Evolutionary conservation across 2,113 vertebrate genomes (phyloP).

Genomic region (Limanda limanda): DNA sequence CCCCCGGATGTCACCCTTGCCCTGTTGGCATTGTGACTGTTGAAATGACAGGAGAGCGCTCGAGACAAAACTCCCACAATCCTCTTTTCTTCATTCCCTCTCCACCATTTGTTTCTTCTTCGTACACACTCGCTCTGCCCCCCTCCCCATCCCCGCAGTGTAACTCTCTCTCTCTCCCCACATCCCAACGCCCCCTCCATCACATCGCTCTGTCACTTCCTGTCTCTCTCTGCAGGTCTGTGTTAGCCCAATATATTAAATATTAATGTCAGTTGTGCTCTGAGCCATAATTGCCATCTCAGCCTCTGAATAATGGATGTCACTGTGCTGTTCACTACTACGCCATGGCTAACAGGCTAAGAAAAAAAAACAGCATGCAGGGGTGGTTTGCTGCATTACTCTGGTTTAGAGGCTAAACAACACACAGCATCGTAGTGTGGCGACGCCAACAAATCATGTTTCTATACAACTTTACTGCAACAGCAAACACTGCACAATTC

Average conservation of each 20-base stretch:
- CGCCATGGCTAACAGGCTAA: conserved; percentile 62
- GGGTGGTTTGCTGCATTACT: conserved; percentile 43
- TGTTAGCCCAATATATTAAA: conserved; percentile 79
- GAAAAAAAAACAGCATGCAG: conserved; percentile 57
- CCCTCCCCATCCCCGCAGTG: background rate
- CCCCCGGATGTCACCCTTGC: conserved; percentile 73
- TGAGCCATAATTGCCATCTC: conserved; percentile 81
- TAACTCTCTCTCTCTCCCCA: background rate
- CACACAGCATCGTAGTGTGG: background rate
- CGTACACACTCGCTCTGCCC: conserved; percentile 40
- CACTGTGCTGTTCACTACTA: conserved; percentile 69
- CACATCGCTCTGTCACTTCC: conserved; percentile 65
- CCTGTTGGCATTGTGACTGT: conserved; percentile 69
- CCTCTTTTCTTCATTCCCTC: conserved; percentile 40
- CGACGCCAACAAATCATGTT: background rate
- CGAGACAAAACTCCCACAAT: conserved; percentile 64
- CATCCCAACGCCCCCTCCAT: conserved; percentile 38
- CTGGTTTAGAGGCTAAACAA: conserved; percentile 25
- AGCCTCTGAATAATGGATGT: conserved; percentile 80
- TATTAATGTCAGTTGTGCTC: conserved; percentile 81
- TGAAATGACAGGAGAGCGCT: conserved; percentile 67
- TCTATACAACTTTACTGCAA: background rate
- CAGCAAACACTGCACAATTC: background rate
- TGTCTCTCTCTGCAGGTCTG: conserved; percentile 70
- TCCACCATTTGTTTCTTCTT: conserved; percentile 47